Base-by-base conservation (phyloP, 2,113 vertebrate genomes). In the Australoheros scitulus region DNA sequence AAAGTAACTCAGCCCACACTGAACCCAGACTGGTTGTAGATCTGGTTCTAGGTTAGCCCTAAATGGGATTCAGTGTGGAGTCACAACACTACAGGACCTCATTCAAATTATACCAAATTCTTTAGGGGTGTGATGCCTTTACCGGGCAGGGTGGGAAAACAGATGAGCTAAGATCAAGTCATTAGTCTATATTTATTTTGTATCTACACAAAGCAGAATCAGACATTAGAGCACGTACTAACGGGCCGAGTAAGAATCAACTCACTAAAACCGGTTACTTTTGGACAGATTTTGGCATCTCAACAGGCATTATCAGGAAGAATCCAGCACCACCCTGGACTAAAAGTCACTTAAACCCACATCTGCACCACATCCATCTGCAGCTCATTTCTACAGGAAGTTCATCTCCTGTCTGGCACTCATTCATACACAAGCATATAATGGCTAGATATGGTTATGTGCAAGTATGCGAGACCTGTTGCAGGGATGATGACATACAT, bases 281-380 rank as follows among this genome's bases (percentile, higher is more conserved):
- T 2, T 70, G 24, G 24, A 24, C 20, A 56, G 18, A n/a, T 57
- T 22, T 22, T 57, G 18, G 8, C 14, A 47, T 68, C 2, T 3
- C 22, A 38, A 32, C 61, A 47, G 41, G 64, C 26, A 36, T 7
- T n/a, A 43, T 22, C 52, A 58, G 52, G 7, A 6, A 77, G 10
- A 60, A 43, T 57, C 7, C 13, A 50, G 11, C 22, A 61, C 26
- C 13, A 47, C 29, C 57, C 20, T 14, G 60, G 20, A 56, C 18
- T 18, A 75, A 32, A 75, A 64, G 2, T 63, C 2, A 26, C 82
- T 24, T 14, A 20, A 84, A 79, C n/a, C 36, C 58, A 59, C 61
- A 80, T 60, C 79, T 80, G 61, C 61, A 77, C 22, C 32, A 36
- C 75, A 72, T 65, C 61, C 41, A 56, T 81, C 70, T 76, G 61